phyloP scores from a whole-genome alignment of 2,888 invertebrate genomes.

The Pomacea canaliculata region DNA sequence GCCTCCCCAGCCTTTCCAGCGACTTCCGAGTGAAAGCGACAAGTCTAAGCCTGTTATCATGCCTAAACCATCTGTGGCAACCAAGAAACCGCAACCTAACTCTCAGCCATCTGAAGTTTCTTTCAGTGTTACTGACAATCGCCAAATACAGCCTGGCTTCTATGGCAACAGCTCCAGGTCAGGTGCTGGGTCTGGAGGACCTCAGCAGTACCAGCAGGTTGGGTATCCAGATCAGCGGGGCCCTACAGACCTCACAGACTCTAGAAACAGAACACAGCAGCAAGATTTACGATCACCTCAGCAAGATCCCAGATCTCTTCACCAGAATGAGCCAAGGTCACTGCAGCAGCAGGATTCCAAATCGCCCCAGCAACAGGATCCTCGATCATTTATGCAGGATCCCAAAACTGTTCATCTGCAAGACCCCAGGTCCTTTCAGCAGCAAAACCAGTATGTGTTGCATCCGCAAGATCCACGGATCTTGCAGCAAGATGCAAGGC shows the following conservation, averaged over 20 bases:
- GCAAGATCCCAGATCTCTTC: constrained; percentile 4
- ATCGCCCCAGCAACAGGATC: background rate
- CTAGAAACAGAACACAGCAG: background rate
- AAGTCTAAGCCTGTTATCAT: constrained; percentile 42
- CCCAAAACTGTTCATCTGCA: background rate
- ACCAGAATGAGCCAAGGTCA: constrained; percentile 6
- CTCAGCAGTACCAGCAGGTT: background rate
- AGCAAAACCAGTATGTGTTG: constrained; percentile 4
- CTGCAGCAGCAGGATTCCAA: constrained; percentile 15
- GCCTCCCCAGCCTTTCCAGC: constrained; percentile 55
- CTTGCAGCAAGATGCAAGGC: constrained; percentile 15
- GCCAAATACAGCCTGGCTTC: constrained; percentile 54
- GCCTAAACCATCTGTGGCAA: constrained; percentile 46
- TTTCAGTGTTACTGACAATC: constrained; percentile 47
- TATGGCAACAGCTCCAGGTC: constrained; percentile 28
- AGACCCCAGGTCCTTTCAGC: constrained; percentile 9
- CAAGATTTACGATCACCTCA: background rate
- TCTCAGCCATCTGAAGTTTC: constrained; percentile 54
- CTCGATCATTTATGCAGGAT: background rate
- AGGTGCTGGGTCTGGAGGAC: background rate
- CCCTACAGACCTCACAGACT: constrained; percentile 14
- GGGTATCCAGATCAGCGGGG: background rate
- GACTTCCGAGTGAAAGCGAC: constrained; percentile 40
- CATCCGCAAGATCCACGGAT: constrained; percentile 22
- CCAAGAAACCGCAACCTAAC: constrained; percentile 48